phyloP scores from a whole-genome alignment of 2,888 invertebrate species.

The Archips crataeganus region DNA sequence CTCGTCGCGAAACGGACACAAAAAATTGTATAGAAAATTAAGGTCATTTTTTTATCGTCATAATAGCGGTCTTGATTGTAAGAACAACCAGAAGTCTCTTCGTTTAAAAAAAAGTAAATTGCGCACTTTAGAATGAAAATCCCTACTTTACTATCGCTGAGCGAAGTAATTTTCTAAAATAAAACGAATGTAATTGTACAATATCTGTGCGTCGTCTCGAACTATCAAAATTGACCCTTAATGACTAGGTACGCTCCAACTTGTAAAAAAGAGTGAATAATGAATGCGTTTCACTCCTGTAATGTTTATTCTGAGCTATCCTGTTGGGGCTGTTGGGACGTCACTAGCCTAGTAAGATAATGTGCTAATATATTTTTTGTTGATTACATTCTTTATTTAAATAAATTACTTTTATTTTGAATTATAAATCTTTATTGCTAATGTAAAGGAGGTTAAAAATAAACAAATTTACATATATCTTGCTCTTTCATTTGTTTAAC shows the following conservation, averaged over 20 bases:
- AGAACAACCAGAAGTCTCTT: too few species aligned
- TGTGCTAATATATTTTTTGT: conserved; percentile 41
- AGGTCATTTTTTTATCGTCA: too few species aligned
- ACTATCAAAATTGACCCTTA: neutral
- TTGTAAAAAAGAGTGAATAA: neutral
- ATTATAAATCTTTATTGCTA: conserved; percentile 35
- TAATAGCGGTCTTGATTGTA: too few species aligned
- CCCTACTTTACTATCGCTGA: neutral
- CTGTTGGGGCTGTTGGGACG: neutral
- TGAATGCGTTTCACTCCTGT: too few species aligned
- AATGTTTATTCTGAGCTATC: neutral
- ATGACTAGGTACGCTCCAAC: neutral
- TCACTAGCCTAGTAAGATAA: conserved; percentile 15
- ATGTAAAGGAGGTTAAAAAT: conserved; percentile 29
- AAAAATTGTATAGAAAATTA: too few species aligned
- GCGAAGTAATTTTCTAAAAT: neutral
- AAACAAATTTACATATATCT: conserved; percentile 21
- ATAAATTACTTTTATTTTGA: conserved; percentile 25
- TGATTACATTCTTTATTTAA: conserved; percentile 25
- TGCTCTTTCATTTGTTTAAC: conserved; percentile 10
- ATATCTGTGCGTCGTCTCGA: neutral
- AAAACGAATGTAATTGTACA: too few species aligned
- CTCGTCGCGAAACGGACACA: too few species aligned
- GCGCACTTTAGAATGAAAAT: too few species aligned
- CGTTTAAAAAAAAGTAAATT: too few species aligned